Evolutionary conservation across 2,797 vertebrate species (phyloP).

Genomic region (Pitangus sulphuratus): DNA sequence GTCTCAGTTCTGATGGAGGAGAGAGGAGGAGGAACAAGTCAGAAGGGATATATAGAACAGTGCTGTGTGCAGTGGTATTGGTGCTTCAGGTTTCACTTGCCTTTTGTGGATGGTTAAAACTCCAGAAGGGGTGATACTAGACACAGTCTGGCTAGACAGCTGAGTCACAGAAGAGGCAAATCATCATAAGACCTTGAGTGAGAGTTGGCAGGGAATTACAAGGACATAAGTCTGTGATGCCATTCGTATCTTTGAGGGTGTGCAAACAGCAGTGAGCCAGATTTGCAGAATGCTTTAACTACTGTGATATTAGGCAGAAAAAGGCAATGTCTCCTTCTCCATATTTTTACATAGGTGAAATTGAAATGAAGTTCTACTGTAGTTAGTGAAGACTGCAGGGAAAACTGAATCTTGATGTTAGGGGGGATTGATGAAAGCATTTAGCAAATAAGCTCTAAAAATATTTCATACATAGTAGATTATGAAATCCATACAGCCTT

Average conservation of each 20-base stretch:
- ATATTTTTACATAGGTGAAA: not conserved
- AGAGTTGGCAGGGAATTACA: slow-evolving; percentile 25
- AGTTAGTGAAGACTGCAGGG: not conserved
- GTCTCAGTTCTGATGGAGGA: not conserved
- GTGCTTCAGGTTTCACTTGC: slow-evolving; percentile 30
- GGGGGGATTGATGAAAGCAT: not conserved
- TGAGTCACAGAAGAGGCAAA: slow-evolving; percentile 60
- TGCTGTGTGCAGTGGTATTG: not conserved
- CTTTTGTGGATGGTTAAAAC: slow-evolving; percentile 37
- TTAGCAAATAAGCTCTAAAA: not conserved
- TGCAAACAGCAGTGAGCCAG: slow-evolving; percentile 28
- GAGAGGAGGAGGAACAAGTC: not conserved
- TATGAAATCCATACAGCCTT: not conserved
- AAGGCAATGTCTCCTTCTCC: not conserved
- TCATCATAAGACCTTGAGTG: slow-evolving; percentile 48
- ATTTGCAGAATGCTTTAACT: slow-evolving; percentile 3
- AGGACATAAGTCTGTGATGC: slow-evolving; percentile 35
- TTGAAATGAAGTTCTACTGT: not conserved
- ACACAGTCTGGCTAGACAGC: slow-evolving; percentile 55
- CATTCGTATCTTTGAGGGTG: not conserved
- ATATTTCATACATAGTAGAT: not conserved
- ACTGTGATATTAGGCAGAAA: not conserved
- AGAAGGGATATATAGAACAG: not conserved
- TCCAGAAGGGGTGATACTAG: slow-evolving; percentile 59
- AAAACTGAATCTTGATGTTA: not conserved